Evolutionary conservation across 2,113 vertebrate genomes (phyloP), one percentile per base, ranked within the genome.

Genomic region (Albula goreensis): DNA sequence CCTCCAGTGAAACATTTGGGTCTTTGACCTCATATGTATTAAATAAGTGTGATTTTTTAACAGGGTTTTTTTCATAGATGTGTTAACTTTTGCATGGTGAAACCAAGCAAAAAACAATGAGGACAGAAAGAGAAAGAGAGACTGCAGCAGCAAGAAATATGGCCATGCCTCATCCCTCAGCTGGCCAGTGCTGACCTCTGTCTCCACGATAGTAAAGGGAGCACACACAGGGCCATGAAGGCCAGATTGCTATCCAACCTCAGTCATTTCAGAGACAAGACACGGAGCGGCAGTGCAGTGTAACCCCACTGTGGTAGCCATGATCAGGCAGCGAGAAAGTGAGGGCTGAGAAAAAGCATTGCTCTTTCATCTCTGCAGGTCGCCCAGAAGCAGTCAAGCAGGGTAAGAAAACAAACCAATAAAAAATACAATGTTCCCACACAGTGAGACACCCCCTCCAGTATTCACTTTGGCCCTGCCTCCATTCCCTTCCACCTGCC

Each of bases 291-390:
- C 0, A 15, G 74, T n/a, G 41, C 31, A n/a, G 74, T 10, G 7
- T 10, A 50, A 15, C 5, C 78, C 41, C 41, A 22, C 63, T 19
- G 63, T 4, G 22, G 19, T 22, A 70, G n/a, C 70, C 17, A 22
- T 8, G 5, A 2, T 31, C 81, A 19, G 25, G 22, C 12, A 56
- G 83, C 52, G 49, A 57, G 50, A 50, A 2, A 79, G 25, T 53
- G 48, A 19, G 57, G 50, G 15, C 51, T 78, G 15, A 22, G 74
- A 19, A 63, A 77, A 86, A 57, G 25, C 63, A 56, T 22, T 77
- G 70, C 77, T 87, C 85, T 84, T 88, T 89, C 53, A 86, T 88
- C 84, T 88, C 84, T 31, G 74, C 81, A 41, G 31, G 85, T 66
- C 17, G 77, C 80, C 15, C 51, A 56, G 80, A 56, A 81, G 53